phyloP scores from a whole-genome alignment of 1,140 invertebrate species.

The Brachionus calyciflorus region DNA sequence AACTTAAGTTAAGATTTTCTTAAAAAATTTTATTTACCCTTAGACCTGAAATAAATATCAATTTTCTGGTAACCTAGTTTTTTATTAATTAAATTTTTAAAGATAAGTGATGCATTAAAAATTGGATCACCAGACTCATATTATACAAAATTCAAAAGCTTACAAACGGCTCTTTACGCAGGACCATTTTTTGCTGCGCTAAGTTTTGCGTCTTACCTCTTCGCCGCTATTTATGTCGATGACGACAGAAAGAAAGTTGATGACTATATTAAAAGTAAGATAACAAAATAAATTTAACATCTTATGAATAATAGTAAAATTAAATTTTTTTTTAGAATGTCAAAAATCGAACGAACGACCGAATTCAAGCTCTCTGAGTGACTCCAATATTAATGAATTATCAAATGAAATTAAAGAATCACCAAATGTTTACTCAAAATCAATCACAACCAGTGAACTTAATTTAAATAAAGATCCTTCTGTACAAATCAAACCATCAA shows the following conservation, averaged over 20 bases:
- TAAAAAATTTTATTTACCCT: too few relatives aligned
- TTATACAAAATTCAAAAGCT: neutral
- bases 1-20: too few relatives aligned
- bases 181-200: conserved; percentile 35
- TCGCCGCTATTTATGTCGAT: conserved; percentile 34
- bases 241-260: conserved; percentile 37
- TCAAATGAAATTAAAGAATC: neutral
- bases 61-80: too few relatives aligned
- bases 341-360: conserved; percentile 19
- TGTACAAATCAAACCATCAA: too few relatives aligned
- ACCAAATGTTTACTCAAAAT: neutral
- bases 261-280: conserved; percentile 35
- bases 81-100: too few relatives aligned
- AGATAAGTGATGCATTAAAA: conserved; percentile 32
- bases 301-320: neutral
- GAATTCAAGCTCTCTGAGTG: neutral
- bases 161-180: conserved; percentile 14
- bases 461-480: neutral
- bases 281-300: neutral
- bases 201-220: conserved; percentile 15
- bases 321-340: neutral
- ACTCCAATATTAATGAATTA: conserved; percentile 3
- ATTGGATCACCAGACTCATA: conserved; percentile 19
- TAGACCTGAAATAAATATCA: too few relatives aligned
- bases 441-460: neutral